Evolutionary conservation across 2,888 invertebrate genomes (phyloP), one percentile per base, ranked within the genome.

Genomic region (Drosophila formosana): DNA sequence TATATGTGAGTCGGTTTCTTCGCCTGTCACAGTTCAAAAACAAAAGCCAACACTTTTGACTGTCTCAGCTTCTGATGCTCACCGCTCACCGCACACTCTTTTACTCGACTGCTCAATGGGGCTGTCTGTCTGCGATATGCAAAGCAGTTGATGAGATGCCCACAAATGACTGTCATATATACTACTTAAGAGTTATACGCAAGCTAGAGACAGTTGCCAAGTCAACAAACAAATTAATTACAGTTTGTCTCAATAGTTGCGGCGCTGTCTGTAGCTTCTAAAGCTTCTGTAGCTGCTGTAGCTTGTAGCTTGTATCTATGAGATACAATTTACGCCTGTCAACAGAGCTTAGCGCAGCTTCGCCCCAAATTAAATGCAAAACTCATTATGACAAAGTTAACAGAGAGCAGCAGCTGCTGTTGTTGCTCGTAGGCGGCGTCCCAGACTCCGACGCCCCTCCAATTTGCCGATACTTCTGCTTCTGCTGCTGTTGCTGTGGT

Each of bases 221-320:
- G 85, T 88, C 85, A 85, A 85, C 85, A 86, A 82, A 85, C 86
- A 88, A 86, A 85, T 85, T 85, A 85, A 85, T 85, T 85, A 83
- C 85, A 75, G 81, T 58, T 81, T 78, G 87, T 85, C 84, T 87
- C 87, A 82, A 87, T 87, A 87, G 87, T 87, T 81, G 67, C 43
- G 63, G 34, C 75, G 13, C 45, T 46, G 53, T n/a, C 18, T 32
- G 43, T 55, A 39, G 52, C 52, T 25, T 41, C 18, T 3, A 18
- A 41, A 41, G 30, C 30, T 30, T 30, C 30, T 30, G 30, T 28
- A 39, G 39, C 39, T 32, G 32, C 9, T 23, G 41, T 53, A 26
- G 55, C 32, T 26, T 41, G 43, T 61, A 47, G 55, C 46, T 55
- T 68, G 70, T 83, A 83, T 80, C 84, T 71, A 65, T 37, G 56